phyloP scores from a whole-genome alignment of 2,888 invertebrate genomes.

The Himalopsyche tibetana region DNA sequence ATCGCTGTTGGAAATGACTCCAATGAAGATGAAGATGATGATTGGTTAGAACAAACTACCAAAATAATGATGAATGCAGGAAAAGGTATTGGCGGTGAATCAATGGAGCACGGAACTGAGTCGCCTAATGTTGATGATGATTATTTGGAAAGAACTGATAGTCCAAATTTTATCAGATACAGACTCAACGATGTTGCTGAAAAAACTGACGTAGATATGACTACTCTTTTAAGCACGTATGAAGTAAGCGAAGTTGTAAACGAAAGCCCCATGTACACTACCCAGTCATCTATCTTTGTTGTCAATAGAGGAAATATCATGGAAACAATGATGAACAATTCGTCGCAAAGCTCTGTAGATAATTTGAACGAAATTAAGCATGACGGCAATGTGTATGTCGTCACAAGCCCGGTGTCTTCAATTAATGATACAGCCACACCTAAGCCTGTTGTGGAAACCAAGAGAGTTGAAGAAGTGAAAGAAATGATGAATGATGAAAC shows the following conservation, averaged over 20 bases:
- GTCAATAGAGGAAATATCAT: conserved; percentile 37
- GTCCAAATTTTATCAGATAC: neutral
- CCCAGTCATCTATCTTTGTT: conserved; percentile 52
- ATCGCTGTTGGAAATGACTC: neutral
- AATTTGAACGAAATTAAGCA: conserved; percentile 23
- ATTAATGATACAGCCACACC: conserved; percentile 51
- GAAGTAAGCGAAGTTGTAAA: conserved; percentile 63
- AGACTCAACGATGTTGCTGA: neutral
- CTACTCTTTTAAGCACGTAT: conserved; percentile 51
- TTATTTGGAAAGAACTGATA: conserved; percentile 1
- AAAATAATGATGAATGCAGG: neutral
- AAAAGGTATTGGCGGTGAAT: neutral
- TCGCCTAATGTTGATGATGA: neutral
- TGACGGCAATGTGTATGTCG: conserved; percentile 58
- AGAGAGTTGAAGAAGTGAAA: conserved; percentile 6
- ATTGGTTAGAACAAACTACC: conserved; percentile 54
- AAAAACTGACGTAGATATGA: conserved; percentile 41
- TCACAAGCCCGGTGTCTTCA: conserved; percentile 48
- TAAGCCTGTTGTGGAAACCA: conserved; percentile 25
- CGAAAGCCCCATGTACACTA: conserved; percentile 59
- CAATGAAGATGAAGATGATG: conserved; percentile 54
- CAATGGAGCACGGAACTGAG: neutral
- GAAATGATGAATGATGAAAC: conserved; percentile 45
- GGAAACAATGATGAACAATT: conserved; percentile 1
- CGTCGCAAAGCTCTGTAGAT: conserved; percentile 26